Evolutionary conservation across 2,113 vertebrate species (phyloP), one percentile per base, ranked within the genome.

Genomic region (Takifugu bimaculatus): DNA sequence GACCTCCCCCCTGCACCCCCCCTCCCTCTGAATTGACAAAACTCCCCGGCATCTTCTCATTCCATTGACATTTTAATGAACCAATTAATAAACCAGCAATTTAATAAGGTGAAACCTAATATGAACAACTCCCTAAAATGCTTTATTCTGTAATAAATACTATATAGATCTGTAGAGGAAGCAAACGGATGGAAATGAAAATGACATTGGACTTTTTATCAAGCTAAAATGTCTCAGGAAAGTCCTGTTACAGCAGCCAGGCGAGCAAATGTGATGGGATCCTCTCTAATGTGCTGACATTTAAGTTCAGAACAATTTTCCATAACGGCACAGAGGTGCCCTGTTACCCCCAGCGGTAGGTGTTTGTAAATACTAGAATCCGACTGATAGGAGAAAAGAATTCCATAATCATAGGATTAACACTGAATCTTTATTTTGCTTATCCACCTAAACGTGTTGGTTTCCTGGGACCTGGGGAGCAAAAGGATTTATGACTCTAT

Each of bases 271-370:
- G 64, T 13, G 29, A 64, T 53, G 49, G 63, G 26, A 66, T 68
- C 64, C 71, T 62, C 64, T 68, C 42, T 28, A 70, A 56, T 54
- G 27, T 42, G 54, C 52, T 57, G 55, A 64, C 70, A 9, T 74
- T 72, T 65, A 80, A 81, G 58, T 63, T 59, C 35, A 70, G 59
- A 81, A 78, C 78, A 47, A 83, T 87, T 80, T 87, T 68, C 70
- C 75, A 51, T 63, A 76, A 80, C 57, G 60, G 74, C 42, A 47
- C 15, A 25, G 57, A 35, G 28, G 20, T 63, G 74, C 69, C 73
- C 70, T 67, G 53, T 59, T 75, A 56, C 47, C 57, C 15, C 6
- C 48, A 66, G 71, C 27, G 64, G 65, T 72, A 66, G 68, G 68
- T 82, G 71, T 78, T 75, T 57, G 74, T 65, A 3, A 44, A 13